Base-by-base conservation (phyloP, 2,797 vertebrate species). In the Orestias chungarensis region DNA sequence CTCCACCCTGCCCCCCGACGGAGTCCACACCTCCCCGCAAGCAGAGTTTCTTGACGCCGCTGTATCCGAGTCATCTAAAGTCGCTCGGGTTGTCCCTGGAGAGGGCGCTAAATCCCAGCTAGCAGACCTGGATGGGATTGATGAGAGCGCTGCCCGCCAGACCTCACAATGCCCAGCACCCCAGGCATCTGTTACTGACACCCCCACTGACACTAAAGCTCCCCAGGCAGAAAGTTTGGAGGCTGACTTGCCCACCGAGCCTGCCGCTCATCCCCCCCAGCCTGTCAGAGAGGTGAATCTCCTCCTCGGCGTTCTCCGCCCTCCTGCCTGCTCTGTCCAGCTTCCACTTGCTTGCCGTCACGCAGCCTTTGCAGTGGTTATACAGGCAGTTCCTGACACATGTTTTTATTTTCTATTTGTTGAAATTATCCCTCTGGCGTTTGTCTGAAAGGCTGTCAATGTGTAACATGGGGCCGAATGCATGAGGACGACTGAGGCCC, bases 201-300 rank as follows among this genome's bases (percentile, higher is more conserved):
- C 64, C 83, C 83, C 81, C 54, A 12, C 75, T 52, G 84, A 87
- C 82, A 72, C 66, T 70, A 78, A 88, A 9, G 61, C 74, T 66
- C 84, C 78, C 40, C 81, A 75, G 84, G 83, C 80, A 61, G 89
- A 88, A 68, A 25, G 74, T 62, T 8, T 31, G 74, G 89, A 86
- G 78, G 75, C 79, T 15, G 82, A 89, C 62, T 85, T 80, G 85
- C 76, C 78, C 0, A 42, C 72, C 14, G 79, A 90, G 76, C 75
- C 79, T 27, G 79, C 87, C 83, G 75, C 0, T 88, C 85, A 85
- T 82, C 86, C 86, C 86, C 86, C 87, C 74, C 91, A 90, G 90
- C 82, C 86, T 80, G 66, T 92, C 82, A 84, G 87, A 93, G 93
- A 94, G 93, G 93, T 95, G 94, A 95, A 93, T 87, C 47, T 82